These are phyloP conservation scores for Atrichornis clamosus DNA, from an alignment of 2,113 vertebrate genomes.

Conservation along the genomic window DNA sequence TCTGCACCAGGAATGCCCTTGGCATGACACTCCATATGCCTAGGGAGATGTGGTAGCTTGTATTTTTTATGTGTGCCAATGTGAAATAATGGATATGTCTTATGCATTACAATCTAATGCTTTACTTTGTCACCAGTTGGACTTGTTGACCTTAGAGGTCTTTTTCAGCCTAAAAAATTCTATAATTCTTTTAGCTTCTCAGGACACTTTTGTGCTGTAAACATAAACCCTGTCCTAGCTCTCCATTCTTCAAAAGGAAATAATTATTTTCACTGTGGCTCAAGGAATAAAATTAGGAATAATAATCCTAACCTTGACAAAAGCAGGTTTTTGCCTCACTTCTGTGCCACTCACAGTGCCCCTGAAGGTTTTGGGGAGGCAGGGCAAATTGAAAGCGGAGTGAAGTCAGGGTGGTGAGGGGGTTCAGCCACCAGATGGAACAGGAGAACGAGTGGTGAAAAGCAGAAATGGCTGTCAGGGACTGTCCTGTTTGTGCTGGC, in stretches of 20 bases:
- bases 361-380: not conserved
- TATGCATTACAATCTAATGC: not conserved
- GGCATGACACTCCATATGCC: fast-evolving
- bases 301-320: not conserved
- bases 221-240: not conserved
- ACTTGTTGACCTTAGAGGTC: not conserved
- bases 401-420: fast-evolving
- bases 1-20: not conserved
- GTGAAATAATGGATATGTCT: not conserved
- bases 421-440: not conserved
- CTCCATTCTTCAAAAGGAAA: not conserved
- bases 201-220: not conserved
- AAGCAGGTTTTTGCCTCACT: not conserved
- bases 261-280: not conserved
- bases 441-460: fast-evolving
- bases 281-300: not conserved
- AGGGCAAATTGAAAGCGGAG: not conserved
- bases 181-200: not conserved
- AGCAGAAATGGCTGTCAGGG: not conserved
- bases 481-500: not conserved
- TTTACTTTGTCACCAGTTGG: not conserved
- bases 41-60: not conserved
- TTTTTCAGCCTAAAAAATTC: not conserved
- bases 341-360: not conserved
- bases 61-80: not conserved